These are phyloP conservation scores for Leucophenga varia DNA, from an alignment of 1,140 invertebrate genomes.

Conservation along the genomic window DNA sequence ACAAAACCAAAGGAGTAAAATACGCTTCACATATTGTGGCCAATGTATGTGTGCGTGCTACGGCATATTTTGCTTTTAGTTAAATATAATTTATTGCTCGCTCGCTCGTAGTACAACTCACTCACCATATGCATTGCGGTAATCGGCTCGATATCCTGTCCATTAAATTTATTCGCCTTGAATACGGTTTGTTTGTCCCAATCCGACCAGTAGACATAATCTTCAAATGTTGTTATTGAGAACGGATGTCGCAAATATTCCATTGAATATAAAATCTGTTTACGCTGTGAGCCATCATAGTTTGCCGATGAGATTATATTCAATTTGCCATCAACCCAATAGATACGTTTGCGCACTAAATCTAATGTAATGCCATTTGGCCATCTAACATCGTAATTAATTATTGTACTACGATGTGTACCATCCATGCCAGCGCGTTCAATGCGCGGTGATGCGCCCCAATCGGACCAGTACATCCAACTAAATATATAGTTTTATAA, in stretches of 20 bases:
- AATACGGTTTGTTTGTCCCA: constrained; percentile 93
- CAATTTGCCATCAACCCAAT: constrained; percentile 96
- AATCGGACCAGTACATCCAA: constrained; percentile 97
- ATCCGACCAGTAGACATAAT: constrained; percentile 96
- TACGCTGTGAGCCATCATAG: constrained; percentile 79
- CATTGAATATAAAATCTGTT: constrained; percentile 73
- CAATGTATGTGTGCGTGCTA: too few relatives aligned
- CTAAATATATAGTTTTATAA: constrained; percentile 57
- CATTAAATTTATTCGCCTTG: constrained; percentile 93
- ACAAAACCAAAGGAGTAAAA: too few relatives aligned
- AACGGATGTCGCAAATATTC: constrained; percentile 85
- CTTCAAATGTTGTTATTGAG: constrained; percentile 89
- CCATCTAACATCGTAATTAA: constrained; percentile 89
- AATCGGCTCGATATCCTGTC: constrained; percentile 72
- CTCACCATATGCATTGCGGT: constrained; percentile 72
- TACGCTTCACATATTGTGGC: too few relatives aligned
- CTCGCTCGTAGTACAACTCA: not conserved
- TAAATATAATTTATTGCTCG: too few relatives aligned
- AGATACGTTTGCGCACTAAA: constrained; percentile 78
- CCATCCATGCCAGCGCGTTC: constrained; percentile 96
- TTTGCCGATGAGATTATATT: constrained; percentile 83
- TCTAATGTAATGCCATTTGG: constrained; percentile 93
- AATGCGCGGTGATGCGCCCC: constrained; percentile 89
- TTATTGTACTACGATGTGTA: constrained; percentile 81
- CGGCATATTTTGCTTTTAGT: too few relatives aligned